These are phyloP conservation scores for Orussus abietinus DNA, from an alignment of 1,140 invertebrate genomes.

Conservation along the genomic window DNA sequence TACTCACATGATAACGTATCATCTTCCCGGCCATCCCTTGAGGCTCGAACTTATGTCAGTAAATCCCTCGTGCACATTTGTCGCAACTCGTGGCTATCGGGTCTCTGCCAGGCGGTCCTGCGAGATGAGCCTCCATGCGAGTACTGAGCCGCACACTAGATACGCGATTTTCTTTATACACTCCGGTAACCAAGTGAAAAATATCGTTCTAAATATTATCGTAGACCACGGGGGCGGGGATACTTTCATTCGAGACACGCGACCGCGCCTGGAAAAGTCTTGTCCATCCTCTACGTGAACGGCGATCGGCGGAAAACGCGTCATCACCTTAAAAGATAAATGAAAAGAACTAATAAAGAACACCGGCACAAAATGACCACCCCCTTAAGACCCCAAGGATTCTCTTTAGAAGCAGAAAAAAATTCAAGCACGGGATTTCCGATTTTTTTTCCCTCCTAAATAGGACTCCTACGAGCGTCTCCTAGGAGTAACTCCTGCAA, in stretches of 20 bases:
- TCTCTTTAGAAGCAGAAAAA: no score
- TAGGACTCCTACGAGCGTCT: no score
- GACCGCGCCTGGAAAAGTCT: constrained; percentile 43
- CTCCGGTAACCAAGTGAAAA: constrained; percentile 55
- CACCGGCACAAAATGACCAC: no score
- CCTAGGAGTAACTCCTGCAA: no score
- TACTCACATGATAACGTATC: constrained; percentile 41
- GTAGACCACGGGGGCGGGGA: constrained; percentile 31
- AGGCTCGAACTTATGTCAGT: constrained; percentile 23
- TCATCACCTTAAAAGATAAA: background rate
- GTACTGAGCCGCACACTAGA: constrained; percentile 53
- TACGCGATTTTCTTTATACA: constrained; percentile 56
- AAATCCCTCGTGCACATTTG: constrained; percentile 34
- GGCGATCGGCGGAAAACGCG: background rate
- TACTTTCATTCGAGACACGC: constrained; percentile 56
- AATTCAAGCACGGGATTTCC: no score
- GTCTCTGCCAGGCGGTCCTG: constrained; percentile 17
- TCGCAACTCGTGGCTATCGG: constrained; percentile 13
- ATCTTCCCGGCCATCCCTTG: constrained; percentile 28
- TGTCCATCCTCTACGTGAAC: constrained; percentile 27
- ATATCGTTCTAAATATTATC: constrained; percentile 57
- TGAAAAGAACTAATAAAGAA: background rate
- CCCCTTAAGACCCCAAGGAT: no score
- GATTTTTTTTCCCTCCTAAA: no score
- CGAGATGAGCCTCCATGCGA: constrained; percentile 36